Evolutionary conservation across 37 sponge, comb jelly and placozoan genomes (phyloP).

Genomic region (Halichondria panicea): DNA sequence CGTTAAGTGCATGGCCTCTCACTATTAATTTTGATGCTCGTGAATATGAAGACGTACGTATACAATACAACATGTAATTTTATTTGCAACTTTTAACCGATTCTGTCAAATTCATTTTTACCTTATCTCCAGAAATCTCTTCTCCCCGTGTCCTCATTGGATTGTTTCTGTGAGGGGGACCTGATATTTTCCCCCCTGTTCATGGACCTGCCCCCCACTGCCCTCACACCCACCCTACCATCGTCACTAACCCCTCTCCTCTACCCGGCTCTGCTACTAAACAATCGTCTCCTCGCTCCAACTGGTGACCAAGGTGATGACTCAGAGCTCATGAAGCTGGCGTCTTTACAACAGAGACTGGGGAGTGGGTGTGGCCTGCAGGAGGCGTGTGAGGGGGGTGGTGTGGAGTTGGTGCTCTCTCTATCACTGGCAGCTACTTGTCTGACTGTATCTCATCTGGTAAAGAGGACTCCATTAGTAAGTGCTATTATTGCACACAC

Average conservation of each 20-base stretch:
- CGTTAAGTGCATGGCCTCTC: too few species aligned
- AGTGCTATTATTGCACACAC: background rate
- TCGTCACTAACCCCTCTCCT: conserved; percentile 1
- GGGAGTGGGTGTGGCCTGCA: background rate
- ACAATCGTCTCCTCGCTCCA: too few species aligned
- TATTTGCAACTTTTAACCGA: too few species aligned
- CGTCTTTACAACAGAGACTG: background rate
- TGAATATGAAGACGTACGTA: too few species aligned
- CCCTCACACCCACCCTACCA: conserved; percentile 18
- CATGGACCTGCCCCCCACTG: background rate
- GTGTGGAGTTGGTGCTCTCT: background rate
- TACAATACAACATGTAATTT: too few species aligned
- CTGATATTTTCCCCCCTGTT: conserved; percentile 24
- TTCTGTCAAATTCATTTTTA: too few species aligned
- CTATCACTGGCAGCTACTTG: background rate
- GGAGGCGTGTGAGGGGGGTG: background rate
- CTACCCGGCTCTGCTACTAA: conserved; percentile 18
- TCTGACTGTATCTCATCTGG: background rate
- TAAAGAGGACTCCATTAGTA: background rate
- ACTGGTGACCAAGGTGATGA: background rate
- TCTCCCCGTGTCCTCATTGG: conserved; percentile 18
- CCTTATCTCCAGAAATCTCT: background rate
- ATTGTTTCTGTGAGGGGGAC: conserved; percentile 15
- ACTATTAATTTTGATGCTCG: too few species aligned
- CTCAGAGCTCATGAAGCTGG: background rate